Conservation (phyloP, 2,888 invertebrate genomes). For the Keiferia lycopersicella region DNA sequence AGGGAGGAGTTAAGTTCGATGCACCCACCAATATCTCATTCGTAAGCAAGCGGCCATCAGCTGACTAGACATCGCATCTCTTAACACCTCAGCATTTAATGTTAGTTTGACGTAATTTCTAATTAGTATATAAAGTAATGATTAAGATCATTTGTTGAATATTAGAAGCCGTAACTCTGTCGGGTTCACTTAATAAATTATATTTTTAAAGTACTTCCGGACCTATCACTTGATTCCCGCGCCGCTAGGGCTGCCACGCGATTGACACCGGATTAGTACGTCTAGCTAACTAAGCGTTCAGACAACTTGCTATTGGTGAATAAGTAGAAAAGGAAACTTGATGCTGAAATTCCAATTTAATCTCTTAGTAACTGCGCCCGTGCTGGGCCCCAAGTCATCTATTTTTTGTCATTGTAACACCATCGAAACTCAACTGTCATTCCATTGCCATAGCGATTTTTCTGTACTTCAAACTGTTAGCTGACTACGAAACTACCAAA, state of each 20-base stretch:
- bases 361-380: no score
- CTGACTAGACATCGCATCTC: not conserved
- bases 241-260: constrained; percentile 14
- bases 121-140: not conserved
- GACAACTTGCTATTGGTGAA: not conserved
- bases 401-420: no score
- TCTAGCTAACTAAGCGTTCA: not conserved
- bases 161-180: not conserved
- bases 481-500: no score
- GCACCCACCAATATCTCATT: not conserved
- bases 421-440: no score
- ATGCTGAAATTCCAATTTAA: not conserved
- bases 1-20: constrained; percentile 7
- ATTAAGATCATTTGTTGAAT: not conserved
- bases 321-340: not conserved
- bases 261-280: not conserved
- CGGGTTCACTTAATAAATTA: not conserved
- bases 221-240: not conserved
- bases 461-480: no score
- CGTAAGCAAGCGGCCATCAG: not conserved
- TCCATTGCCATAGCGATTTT: no score
- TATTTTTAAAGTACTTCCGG: not conserved
- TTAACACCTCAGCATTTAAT: not conserved
- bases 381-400: no score
- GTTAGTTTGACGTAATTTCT: not conserved